Base-by-base conservation (phyloP, 2,797 vertebrate genomes). In the Odontamblyopus rebecca region DNA sequence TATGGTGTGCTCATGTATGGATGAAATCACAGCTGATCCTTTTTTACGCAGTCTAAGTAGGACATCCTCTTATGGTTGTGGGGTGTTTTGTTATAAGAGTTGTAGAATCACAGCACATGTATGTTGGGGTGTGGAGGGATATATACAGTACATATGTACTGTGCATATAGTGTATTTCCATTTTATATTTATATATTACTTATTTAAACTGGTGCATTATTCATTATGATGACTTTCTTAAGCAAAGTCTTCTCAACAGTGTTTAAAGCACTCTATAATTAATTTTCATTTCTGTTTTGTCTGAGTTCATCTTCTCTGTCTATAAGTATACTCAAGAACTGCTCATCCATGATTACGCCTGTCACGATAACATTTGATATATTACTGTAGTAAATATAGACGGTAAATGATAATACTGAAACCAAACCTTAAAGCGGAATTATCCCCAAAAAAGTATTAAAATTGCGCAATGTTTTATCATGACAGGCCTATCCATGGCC, bases 11-110 rank as follows among this genome's bases (percentile, higher is more conserved):
- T 38, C 62, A 69, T 51, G 5, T 75, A 59, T 61, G 44, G 68
- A 66, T 77, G 71, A 71, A 62, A 66, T 70, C 61, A 15, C 67
- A 69, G 69, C 72, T 82, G 63, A 69, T 78, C 71, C 23, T 26
- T 2, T 26, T 2, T 73, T 79, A 81, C 56, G 56, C 27, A 44
- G 69, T 48, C 12, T 77, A 82, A 83, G 74, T 70, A 80, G 72
- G 63, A 64, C 68, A 19, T 51, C 50, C 70, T 51, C 54, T 68
- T 71, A 12, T 12, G 9, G 38, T 41, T 16, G 44, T 48, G 44
- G 44, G 41, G 12, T 48, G 44, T 50, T 51, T 26, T 26, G 13
- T 27, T 65, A 26, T 65, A 6, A 3, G 16, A 63, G 60, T 32
- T 38, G n/a, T 26, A 44, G 7, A 62, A 64, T 23, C 12, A 48